Conservation (phyloP, 2,797 vertebrate species). For the Holocentrus rufus region DNA sequence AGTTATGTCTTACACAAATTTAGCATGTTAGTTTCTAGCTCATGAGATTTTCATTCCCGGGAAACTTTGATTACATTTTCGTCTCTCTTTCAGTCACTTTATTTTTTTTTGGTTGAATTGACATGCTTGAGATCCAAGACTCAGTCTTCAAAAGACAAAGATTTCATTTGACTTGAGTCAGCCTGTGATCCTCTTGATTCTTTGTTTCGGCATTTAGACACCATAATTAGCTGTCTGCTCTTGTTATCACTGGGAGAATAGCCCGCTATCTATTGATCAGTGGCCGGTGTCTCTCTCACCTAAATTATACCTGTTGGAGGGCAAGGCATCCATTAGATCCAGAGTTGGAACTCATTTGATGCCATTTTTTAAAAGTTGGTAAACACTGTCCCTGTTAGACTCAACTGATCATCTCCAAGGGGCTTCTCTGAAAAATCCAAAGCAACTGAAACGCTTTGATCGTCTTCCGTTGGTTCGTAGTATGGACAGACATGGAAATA, state of each 20-base stretch:
- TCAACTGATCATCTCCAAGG: constrained; percentile 19
- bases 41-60: not conserved
- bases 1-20: not conserved
- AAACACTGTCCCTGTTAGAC: constrained; percentile 30
- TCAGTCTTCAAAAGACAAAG: constrained; percentile 7
- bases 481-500: constrained; percentile 23
- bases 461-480: constrained; percentile 8
- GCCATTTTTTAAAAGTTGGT: constrained; percentile 26
- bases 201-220: constrained; percentile 23
- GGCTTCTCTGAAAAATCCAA: constrained; percentile 14
- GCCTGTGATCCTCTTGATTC: constrained; percentile 26
- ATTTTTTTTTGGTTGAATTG: not conserved
- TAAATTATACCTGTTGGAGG: constrained; percentile 43
- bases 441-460: constrained; percentile 49
- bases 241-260: constrained; percentile 39
- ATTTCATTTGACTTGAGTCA: constrained; percentile 20
- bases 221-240: constrained; percentile 55
- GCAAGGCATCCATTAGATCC: constrained; percentile 29
- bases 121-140: constrained; percentile 6
- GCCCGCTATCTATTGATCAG: constrained; percentile 35
- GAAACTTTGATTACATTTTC: not conserved
- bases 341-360: constrained; percentile 38
- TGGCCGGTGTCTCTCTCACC: constrained; percentile 13
- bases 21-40: not conserved
- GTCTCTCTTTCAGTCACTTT: not conserved